Conservation (phyloP, 2,888 invertebrate genomes). For the Entomobrya multifasciata region DNA sequence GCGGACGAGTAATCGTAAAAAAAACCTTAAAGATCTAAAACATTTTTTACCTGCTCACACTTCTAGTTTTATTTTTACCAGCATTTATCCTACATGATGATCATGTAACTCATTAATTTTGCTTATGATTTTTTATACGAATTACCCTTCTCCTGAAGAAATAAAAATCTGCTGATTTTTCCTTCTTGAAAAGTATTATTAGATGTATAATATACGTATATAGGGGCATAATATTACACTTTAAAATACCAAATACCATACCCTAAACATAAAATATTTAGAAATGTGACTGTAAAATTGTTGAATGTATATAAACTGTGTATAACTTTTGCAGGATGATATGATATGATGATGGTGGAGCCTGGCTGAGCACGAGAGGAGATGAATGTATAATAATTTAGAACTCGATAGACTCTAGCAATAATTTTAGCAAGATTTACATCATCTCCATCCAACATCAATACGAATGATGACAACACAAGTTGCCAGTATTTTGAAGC, state of each 20-base stretch:
- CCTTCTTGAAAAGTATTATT: conserved; percentile 62
- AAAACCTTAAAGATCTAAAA: background rate
- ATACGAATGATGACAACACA: background rate
- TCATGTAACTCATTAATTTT: background rate
- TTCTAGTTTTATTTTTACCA: background rate
- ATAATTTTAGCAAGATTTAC: conserved; percentile 48
- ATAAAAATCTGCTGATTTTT: conserved; percentile 38
- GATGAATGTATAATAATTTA: conserved; percentile 4
- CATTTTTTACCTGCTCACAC: conserved; percentile 45
- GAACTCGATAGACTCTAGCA: conserved; percentile 1
- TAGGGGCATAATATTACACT: background rate
- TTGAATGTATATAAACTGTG: conserved; percentile 36
- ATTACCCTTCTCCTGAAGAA: background rate
- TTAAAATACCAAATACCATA: too few relatives aligned
- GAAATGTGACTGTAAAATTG: conserved; percentile 30
- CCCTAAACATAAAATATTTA: too few relatives aligned
- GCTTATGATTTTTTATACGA: background rate
- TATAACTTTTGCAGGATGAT: background rate
- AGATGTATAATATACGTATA: conserved; percentile 20
- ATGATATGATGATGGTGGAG: background rate
- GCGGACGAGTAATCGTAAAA: conserved; percentile 51
- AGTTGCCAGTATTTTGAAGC: conserved; percentile 41
- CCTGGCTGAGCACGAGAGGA: background rate
- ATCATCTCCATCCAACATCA: conserved; percentile 1
- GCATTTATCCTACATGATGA: conserved; percentile 12